Evolutionary conservation across 1,140 invertebrate species (phyloP), one percentile per base, ranked within the genome.

Genomic region (Drosophila quadrilineata): DNA sequence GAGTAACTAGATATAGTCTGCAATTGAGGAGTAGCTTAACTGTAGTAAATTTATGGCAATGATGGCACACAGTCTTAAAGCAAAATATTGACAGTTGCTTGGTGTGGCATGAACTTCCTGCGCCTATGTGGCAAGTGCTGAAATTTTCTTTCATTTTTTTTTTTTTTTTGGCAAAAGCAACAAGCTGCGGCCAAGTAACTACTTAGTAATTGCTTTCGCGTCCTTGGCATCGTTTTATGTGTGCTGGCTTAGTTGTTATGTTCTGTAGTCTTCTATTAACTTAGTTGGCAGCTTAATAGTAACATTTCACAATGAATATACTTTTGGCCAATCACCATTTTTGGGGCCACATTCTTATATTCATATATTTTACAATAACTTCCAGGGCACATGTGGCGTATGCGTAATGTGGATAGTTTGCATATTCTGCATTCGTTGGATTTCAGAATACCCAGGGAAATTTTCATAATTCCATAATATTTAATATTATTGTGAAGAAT

Each of bases 61-160:
- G 72, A 82, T 80, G 76, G 76, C 77, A 68, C 64, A 26, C 52
- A 71, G 71, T 84, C 76, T 84, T 84, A 72, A 80, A 80, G 76
- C 76, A 69, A 80, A 80, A 80, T 80, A 80, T 80, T 80, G 76
- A 80, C 76, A 80, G 76, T 76, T 82, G 75, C 79, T 70, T 79
- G 31, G 75, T 75, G 75, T 75, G 71, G 57, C 75, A 80, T 80
- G 79, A 82, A 80, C 76, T 82, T 62, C 56, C 59, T 59, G 62
- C 75, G 75, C 63, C 67, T n/a, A n/a, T n/a, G n/a, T n/a, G n/a
- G n/a, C n/a, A n/a, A n/a, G n/a, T n/a, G n/a, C n/a, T n/a, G n/a
- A n/a, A n/a, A n/a, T n/a, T n/a, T 41, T 53, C 49, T 57, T 63
- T 29, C 8, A 14, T 12, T 19, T 36, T 40, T 43, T 38, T 72